phyloP scores from a whole-genome alignment of 2,113 vertebrate genomes.

The Varanus salvator region DNA sequence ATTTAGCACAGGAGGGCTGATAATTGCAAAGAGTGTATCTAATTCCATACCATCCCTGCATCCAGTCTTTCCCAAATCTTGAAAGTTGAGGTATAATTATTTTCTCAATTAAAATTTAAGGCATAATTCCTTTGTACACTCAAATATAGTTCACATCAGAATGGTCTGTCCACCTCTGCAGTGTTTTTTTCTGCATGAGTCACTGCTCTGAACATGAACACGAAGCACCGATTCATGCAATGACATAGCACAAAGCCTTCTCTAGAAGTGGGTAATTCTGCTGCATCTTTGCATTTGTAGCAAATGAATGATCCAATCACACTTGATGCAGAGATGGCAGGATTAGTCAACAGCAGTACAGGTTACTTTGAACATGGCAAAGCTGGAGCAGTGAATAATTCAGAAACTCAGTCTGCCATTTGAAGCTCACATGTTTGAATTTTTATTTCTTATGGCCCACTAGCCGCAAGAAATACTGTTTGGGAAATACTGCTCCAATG shows the following conservation, averaged over 20 bases:
- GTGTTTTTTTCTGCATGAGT: background rate
- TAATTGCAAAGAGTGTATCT: background rate
- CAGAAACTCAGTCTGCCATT: background rate
- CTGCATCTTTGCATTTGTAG: background rate
- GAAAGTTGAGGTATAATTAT: background rate
- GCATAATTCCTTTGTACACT: background rate
- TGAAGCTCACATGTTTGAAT: background rate
- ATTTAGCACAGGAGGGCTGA: too few relatives aligned
- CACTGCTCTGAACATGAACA: background rate
- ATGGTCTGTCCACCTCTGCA: background rate
- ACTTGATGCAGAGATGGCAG: background rate
- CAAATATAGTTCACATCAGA: background rate
- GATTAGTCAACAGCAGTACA: background rate
- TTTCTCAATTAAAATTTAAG: background rate
- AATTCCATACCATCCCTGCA: background rate
- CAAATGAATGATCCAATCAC: background rate
- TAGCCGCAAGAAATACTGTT: background rate
- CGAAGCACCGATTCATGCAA: background rate
- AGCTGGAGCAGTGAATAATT: background rate
- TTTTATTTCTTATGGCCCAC: background rate
- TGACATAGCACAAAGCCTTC: background rate
- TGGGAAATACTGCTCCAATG: background rate
- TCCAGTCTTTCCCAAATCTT: background rate
- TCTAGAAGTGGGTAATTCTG: background rate
- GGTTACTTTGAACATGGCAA: background rate